phyloP scores from a whole-genome alignment of 1,140 invertebrate species.

The Lamellibrachia luymesi region DNA sequence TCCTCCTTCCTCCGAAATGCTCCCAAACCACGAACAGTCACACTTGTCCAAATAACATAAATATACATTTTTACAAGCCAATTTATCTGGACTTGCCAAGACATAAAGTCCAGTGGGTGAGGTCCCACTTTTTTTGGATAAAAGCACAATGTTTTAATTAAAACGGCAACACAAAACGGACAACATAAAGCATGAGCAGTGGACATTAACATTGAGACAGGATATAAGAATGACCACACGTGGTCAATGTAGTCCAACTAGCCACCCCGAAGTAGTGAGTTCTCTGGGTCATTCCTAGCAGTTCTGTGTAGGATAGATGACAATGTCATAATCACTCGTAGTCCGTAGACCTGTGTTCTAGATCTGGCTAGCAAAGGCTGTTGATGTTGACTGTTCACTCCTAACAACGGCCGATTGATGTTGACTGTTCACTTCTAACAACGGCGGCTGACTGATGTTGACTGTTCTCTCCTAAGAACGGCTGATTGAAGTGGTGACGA shows the following conservation, averaged over 20 bases:
- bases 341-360: not conserved
- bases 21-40: not conserved
- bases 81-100: not conserved
- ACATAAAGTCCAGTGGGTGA: not conserved
- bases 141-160: not conserved
- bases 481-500: not conserved
- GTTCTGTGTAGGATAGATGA: not conserved
- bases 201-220: not conserved
- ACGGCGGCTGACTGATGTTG: not conserved
- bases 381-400: not conserved
- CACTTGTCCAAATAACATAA: not conserved
- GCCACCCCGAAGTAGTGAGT: not conserved
- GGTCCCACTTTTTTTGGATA: not conserved
- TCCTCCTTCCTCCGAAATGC: not conserved
- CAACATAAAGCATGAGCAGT: not conserved
- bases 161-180: not conserved
- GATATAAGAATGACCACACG: not conserved
- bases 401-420: not conserved
- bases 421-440: not conserved
- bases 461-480: not conserved
- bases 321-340: not conserved
- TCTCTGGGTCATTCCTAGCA: not conserved
- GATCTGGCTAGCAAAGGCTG: not conserved
- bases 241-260: not conserved
- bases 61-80: constrained; percentile 1